Conservation (phyloP, 2,797 vertebrate genomes). For the Anguilla megastoma region DNA sequence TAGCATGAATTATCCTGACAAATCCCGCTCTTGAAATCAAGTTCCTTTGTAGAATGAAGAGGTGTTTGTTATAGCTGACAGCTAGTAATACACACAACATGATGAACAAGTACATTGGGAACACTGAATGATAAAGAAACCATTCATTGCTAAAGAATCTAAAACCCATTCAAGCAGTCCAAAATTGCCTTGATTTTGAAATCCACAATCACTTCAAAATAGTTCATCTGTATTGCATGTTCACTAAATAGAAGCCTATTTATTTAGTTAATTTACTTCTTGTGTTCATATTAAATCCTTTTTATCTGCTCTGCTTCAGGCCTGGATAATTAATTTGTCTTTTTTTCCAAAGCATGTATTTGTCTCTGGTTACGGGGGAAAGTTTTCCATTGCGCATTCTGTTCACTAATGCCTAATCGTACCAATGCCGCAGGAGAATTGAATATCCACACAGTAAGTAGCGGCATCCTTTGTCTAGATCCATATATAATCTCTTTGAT, state of each 20-base stretch:
- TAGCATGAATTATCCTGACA: conserved; percentile 25
- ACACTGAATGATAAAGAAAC: conserved; percentile 3
- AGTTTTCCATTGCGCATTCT: not conserved
- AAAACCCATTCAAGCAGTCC: conserved; percentile 20
- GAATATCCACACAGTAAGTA: conserved; percentile 13
- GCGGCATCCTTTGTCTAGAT: conserved; percentile 6
- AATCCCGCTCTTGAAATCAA: conserved; percentile 26
- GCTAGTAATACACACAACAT: not conserved
- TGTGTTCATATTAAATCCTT: conserved; percentile 15
- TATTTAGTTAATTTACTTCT: conserved; percentile 21
- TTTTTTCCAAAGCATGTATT: conserved; percentile 11
- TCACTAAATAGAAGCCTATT: conserved; percentile 8
- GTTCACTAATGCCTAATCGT: conserved; percentile 21
- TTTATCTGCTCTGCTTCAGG: conserved; percentile 3
- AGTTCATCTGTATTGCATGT: not conserved
- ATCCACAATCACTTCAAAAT: conserved; percentile 4
- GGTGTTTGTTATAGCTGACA: conserved; percentile 10
- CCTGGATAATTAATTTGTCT: conserved; percentile 21
- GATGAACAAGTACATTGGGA: not conserved
- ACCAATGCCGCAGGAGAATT: not conserved
- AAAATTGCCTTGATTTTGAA: not conserved
- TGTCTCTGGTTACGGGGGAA: not conserved
- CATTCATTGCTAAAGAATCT: conserved; percentile 2
- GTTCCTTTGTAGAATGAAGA: not conserved
- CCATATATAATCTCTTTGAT: conserved; percentile 26